Evolutionary conservation across 2,113 vertebrate genomes (phyloP).

Genomic region (Rhizomys pruinosus): DNA sequence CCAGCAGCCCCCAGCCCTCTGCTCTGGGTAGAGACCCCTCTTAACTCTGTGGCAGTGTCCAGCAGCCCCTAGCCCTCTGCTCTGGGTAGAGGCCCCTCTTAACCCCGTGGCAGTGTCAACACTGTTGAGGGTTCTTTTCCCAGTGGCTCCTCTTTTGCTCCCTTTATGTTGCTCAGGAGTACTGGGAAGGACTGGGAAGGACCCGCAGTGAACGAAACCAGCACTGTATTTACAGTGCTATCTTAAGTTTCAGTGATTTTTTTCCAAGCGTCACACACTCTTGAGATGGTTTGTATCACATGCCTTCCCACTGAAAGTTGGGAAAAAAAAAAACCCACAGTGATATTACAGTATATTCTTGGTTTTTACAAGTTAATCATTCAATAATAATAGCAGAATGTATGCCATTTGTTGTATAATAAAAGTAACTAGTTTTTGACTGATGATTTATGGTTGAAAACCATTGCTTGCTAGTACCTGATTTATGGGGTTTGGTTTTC

Average conservation of each 20-base stretch:
- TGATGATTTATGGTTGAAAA: background rate
- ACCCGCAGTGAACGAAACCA: no score
- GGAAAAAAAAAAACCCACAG: no score
- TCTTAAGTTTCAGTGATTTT: no score
- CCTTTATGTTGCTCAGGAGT: background rate
- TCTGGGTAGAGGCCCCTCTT: no score
- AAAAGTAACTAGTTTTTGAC: background rate
- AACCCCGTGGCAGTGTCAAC: no score
- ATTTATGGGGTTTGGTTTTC: conserved; percentile 54
- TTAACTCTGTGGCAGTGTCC: no score
- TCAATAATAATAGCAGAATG: rapidly evolving
- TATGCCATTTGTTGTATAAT: rapidly evolving
- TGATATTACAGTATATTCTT: background rate
- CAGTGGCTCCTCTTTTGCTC: background rate
- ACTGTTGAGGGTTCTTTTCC: background rate
- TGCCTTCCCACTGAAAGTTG: background rate
- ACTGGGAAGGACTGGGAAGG: background rate
- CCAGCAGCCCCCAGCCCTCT: no score
- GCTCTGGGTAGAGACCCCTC: no score
- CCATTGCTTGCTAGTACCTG: background rate
- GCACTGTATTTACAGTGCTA: no score
- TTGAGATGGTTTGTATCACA: background rate
- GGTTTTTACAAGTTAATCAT: background rate
- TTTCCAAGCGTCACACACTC: background rate
- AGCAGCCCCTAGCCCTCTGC: no score